phyloP scores from a whole-genome alignment of 2,113 vertebrate species.

The Oncorhynchus clarkii region DNA sequence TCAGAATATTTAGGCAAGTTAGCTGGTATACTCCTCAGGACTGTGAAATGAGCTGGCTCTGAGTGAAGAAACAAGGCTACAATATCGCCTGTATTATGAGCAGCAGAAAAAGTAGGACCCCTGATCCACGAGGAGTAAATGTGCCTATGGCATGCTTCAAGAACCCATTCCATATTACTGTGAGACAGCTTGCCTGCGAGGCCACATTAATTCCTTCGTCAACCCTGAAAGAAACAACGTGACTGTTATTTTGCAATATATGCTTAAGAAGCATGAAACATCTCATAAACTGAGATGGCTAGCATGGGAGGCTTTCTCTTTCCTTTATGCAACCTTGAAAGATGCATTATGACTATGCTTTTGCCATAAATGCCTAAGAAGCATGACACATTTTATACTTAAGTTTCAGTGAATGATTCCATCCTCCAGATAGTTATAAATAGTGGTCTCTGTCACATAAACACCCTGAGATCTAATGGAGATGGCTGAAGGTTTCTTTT shows the following conservation, averaged over 20 bases:
- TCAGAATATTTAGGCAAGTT: too few relatives aligned
- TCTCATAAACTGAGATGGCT: conserved; percentile 62
- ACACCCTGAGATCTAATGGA: conserved; percentile 50
- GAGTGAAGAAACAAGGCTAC: neutral
- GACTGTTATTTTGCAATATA: conserved; percentile 62
- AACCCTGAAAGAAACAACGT: conserved; percentile 40
- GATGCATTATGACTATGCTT: conserved; percentile 30
- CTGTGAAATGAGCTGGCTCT: neutral
- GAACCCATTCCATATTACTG: conserved; percentile 48
- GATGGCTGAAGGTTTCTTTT: conserved; percentile 51
- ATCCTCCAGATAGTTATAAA: conserved; percentile 47
- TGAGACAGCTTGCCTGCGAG: conserved; percentile 54
- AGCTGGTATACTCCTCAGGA: neutral
- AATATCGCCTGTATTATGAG: conserved; percentile 33
- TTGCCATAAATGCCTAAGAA: conserved; percentile 35
- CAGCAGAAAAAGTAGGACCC: conserved; percentile 42
- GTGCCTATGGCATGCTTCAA: conserved; percentile 50
- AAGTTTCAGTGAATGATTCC: conserved; percentile 45
- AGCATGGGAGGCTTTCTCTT: conserved; percentile 34
- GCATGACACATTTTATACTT: conserved; percentile 47
- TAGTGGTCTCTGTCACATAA: conserved; percentile 50
- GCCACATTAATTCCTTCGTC: conserved; percentile 50
- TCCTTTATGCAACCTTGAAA: conserved; percentile 44
- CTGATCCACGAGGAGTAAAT: conserved; percentile 58
- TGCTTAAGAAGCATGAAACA: conserved; percentile 73